Base-by-base conservation (phyloP, 2,797 vertebrate species). In the Sebastes matsubarae region DNA sequence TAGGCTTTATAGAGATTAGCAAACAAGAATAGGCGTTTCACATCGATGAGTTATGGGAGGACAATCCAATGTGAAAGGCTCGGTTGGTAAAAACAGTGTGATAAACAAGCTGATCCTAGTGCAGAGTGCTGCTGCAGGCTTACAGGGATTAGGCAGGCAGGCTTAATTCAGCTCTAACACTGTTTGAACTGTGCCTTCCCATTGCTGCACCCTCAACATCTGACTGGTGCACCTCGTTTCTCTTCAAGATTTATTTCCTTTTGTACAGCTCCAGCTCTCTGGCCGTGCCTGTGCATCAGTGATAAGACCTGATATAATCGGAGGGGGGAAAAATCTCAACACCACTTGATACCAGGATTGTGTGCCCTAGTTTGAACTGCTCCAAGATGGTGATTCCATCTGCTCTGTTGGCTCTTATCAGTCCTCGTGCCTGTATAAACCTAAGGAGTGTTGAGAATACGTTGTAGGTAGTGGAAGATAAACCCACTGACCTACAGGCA, bases 101-200 rank as follows among this genome's bases (percentile, higher is more conserved):
- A 93, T 93, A 94, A 95, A 94, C 94, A 94, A 93, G 89, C 87
- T 88, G 92, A 93, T 92, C 92, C 84, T 80, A 87, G 93, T 82
- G 87, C 85, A 87, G 87, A 91, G 92, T 83, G 89, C 92, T 85
- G 90, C 90, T 87, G 86, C 85, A 81, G 93, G 93, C 90, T 95
- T 94, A 94, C 84, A 85, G 91, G 93, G 94, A 94, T 95, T 93
- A 94, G 82, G 92, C 90, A 89, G 90, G 79, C 88, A 86, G 91
- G 93, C 92, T 95, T 95, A 94, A 94, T 93, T 94, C 93, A 91
- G 90, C 89, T 92, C 91, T 80, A 90, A 87, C 93, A 90, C 89
- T 86, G 84, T 94, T 94, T 93, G 90, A 94, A 93, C 93, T 89
- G 82, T 91, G 88, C 86, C 82, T 91, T 93, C 85, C 89, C 72